Percentiles rank a stretch among this genome's conserved stretches.
phyloP scores from a whole-genome alignment of 2,797 vertebrate species.

The Otolemur crassicaudatus region DNA sequence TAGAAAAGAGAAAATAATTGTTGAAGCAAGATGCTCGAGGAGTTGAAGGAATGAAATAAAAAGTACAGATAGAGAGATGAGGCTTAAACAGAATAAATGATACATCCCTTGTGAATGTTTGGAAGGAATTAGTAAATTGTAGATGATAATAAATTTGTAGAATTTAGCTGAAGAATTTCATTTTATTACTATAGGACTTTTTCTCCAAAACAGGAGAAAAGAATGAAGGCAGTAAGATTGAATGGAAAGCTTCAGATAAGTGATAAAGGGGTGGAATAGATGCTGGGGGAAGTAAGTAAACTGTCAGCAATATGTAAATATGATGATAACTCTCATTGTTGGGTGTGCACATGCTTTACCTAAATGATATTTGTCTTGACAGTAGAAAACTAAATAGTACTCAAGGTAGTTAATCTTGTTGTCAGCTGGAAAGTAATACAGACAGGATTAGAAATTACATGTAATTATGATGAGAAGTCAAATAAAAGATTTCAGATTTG shows the following conservation, averaged over 20 bases:
- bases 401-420: not conserved
- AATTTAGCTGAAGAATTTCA: not conserved
- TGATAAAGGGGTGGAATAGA: not conserved
- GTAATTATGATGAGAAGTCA: not conserved
- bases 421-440: not conserved
- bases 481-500: not conserved
- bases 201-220: slow-evolving; percentile 27
- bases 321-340: not conserved
- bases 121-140: not conserved
- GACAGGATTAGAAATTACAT: not conserved
- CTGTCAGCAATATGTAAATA: not conserved
- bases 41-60: not conserved
- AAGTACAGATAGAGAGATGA: not conserved
- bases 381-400: not conserved
- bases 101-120: not conserved
- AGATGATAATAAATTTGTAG: not conserved
- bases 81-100: not conserved
- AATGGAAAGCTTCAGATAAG: not conserved
- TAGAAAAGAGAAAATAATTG: not conserved
- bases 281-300: not conserved
- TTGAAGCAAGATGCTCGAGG: not conserved
- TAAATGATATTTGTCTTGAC: not conserved
- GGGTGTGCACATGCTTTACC: not conserved
- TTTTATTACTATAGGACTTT: not conserved
- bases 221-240: not conserved